Conservation (phyloP, 2,888 invertebrate genomes). For the Epirrhoe tristata region DNA sequence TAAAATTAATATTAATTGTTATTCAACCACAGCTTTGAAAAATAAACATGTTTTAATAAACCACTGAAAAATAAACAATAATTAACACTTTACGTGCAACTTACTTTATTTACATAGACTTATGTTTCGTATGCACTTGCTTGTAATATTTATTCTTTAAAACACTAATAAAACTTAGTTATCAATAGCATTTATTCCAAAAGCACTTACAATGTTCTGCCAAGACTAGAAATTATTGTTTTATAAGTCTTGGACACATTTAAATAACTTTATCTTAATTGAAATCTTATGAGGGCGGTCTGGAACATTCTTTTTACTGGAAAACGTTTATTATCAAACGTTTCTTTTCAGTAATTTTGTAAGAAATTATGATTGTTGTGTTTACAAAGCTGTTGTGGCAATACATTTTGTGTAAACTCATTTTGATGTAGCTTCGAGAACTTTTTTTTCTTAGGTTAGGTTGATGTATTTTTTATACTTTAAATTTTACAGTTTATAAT, state of each 20-base stretch:
- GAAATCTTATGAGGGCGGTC: constrained; percentile 58
- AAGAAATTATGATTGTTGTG: constrained; percentile 12
- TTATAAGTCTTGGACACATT: constrained; percentile 65
- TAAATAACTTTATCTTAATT: constrained; percentile 70
- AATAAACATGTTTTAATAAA: too few relatives aligned
- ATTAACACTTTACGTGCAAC: too few relatives aligned
- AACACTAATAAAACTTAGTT: neutral
- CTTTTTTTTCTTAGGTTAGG: too few relatives aligned
- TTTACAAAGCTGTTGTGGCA: neutral
- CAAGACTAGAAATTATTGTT: constrained; percentile 72
- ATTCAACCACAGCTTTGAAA: too few relatives aligned
- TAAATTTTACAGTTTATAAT: neutral
- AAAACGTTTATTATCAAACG: constrained; percentile 22
- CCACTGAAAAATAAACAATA: too few relatives aligned
- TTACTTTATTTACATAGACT: too few relatives aligned
- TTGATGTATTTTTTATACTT: neutral
- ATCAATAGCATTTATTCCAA: constrained; percentile 6
- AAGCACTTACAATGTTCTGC: constrained; percentile 47
- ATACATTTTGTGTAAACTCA: neutral
- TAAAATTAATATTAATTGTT: too few relatives aligned
- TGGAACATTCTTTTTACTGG: constrained; percentile 43
- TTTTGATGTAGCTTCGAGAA: neutral
- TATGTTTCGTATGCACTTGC: too few relatives aligned
- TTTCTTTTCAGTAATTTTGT: constrained; percentile 19
- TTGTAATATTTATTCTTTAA: too few relatives aligned